phyloP scores from a whole-genome alignment of 1,140 invertebrate genomes.

The Zaprionus inermis region DNA sequence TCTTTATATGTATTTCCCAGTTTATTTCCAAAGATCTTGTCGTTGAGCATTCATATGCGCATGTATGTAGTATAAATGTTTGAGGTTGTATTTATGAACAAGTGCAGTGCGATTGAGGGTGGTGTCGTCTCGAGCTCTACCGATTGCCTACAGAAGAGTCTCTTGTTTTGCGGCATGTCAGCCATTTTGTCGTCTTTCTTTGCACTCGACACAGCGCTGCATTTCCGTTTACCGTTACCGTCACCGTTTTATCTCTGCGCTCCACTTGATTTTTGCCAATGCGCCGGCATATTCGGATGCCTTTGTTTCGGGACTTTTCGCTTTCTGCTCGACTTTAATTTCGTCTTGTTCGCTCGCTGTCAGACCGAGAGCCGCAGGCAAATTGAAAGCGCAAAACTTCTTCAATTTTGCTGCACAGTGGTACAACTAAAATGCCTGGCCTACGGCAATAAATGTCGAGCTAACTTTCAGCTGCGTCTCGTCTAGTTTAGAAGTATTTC shows the following conservation, averaged over 20 bases:
- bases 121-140: conserved; percentile 7
- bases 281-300: conserved; percentile 38
- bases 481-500: conserved; percentile 49
- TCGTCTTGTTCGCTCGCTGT: conserved; percentile 22
- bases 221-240: not conserved
- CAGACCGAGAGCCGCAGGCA: conserved; percentile 41
- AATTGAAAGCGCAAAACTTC: conserved; percentile 76
- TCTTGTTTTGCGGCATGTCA: conserved; percentile 38
- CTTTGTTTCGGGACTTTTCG: conserved; percentile 6
- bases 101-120: not conserved
- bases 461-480: conserved; percentile 58
- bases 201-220: conserved; percentile 22
- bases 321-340: not conserved
- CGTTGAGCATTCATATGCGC: too few species aligned
- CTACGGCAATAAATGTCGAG: conserved; percentile 77
- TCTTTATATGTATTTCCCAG: too few species aligned
- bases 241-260: conserved; percentile 16
- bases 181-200: conserved; percentile 47
- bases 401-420: conserved; percentile 67
- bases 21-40: too few species aligned
- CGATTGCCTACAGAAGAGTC: conserved; percentile 43
- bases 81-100: not conserved
- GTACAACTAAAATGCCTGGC: conserved; percentile 65
- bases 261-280: conserved; percentile 54
- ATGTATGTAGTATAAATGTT: too few species aligned